Evolutionary conservation across 1,140 invertebrate genomes (phyloP), one percentile per base, ranked within the genome.

Genomic region (Drosophila nannoptera): DNA sequence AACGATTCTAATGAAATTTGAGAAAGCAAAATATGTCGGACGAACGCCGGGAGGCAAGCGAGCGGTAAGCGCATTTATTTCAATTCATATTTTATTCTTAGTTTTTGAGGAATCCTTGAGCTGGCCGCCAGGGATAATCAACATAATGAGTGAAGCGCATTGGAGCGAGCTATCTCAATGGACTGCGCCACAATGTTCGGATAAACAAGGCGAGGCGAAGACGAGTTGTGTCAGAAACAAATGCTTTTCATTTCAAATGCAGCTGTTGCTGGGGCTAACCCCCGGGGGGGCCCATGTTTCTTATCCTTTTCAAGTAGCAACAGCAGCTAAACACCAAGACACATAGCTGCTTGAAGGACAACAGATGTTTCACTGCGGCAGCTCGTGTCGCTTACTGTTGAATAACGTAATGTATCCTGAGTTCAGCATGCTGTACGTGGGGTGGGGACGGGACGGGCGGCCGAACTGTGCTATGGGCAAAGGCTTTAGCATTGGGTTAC

Each of bases 181-280:
- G 78, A 72, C 71, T 73, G 45, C 59, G 33, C 50, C 54, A 60
- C 45, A 29, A 49, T 49, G 33, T 43, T 14, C 32, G 32, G 32
- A 35, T 45, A 43, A 58, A 56, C 54, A 54, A 69, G 78, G 76
- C 80, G 65, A 69, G 78, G 76, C 80, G 65, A 80, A 82, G 80
- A 86, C 77, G 69, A 84, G 81, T 86, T 86, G 80, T 86, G 81
- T 80, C 80, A 80, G 81, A 86, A 84, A 84, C 80, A 84, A 84
- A 84, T 84, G 80, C 80, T 84, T 84, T 84, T 84, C 80, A 84
- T 84, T 84, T 84, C 73, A 84, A 84, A 84, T 84, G 80, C 80
- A 84, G 80, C 80, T 84, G 80, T 84, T 84, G 81, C 81, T 80
- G 68, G 77, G 80, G 56, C 80, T 54, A 66, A 50, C 35, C 81